Evolutionary conservation across 2,888 invertebrate genomes (phyloP), one percentile per base, ranked within the genome.

Genomic region (Sesamia inferens): DNA sequence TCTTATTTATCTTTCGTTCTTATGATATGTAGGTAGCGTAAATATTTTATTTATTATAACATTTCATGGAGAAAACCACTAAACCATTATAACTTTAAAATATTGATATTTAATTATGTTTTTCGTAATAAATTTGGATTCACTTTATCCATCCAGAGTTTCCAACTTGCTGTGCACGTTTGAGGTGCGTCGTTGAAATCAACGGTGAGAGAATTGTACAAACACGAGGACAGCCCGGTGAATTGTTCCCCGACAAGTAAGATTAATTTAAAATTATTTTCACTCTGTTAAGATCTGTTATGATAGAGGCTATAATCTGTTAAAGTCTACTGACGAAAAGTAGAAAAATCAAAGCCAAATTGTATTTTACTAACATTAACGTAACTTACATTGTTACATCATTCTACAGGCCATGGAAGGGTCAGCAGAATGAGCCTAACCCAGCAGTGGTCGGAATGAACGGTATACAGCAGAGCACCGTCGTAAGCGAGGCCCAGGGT

Each of bases 191-290:
- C 0, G 96, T 96, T 14, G 96, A 96, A 87, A 89, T 94, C 0
- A 95, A 95, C 55, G 96, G 96, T 2, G 96, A 96, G 85, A 91
- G 96, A 63, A 95, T 96, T 54, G 96, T 96, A 0, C 96, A 96
- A 76, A 96, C 96, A 0, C 88, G 96, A 78, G 96, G 96, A 16
- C 96, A 96, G 57, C 96, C 96, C 16, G 96, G 96, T 7, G 96
- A 96, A 90, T 87, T 96, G 0, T 96, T 96, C 90, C 96, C 96
- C 48, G 96, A 96, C 80, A 96, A 96, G 96, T 96, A 86, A 92
- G 93, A 71, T 8, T 51, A 2, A 42, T 54, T 63, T 42, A 4
- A 47, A 44, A 7, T 22, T 10, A 24, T 1, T 3, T 13, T 48
- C 6, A 47, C 11, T 11, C 11, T 47, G 6, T 24, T 10, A 16